Evolutionary conservation across 2,797 vertebrate species (phyloP).

Genomic region (Geotria australis): DNA sequence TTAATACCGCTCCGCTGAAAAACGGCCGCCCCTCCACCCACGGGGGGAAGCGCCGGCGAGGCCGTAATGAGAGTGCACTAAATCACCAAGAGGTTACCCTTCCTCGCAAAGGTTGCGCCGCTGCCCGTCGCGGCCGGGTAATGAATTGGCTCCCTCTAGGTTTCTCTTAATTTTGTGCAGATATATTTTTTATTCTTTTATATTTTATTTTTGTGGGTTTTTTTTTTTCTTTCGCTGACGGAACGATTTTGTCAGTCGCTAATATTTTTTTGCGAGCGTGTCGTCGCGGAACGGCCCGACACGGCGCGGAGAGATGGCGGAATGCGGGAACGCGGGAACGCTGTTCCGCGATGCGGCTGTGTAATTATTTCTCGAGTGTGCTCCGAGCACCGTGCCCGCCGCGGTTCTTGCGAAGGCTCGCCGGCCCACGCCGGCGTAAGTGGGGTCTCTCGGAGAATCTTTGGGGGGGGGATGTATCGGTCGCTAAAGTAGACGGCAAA

Average conservation of each 20-base stretch:
- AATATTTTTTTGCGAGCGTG: background rate
- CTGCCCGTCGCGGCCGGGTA: background rate
- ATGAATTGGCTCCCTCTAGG: background rate
- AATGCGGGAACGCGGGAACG: too few species aligned
- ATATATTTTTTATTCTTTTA: slow-evolving; percentile 9
- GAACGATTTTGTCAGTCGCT: background rate
- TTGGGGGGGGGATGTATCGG: too few species aligned
- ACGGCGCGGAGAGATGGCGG: too few species aligned
- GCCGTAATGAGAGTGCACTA: background rate
- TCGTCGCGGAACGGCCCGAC: background rate
- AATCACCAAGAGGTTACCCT: background rate
- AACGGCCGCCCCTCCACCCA: background rate
- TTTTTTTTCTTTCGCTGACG: background rate
- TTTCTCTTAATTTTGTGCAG: too few species aligned
- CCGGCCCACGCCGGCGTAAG: too few species aligned
- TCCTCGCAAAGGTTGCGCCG: background rate
- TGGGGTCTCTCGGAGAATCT: too few species aligned
- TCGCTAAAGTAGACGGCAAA: too few species aligned
- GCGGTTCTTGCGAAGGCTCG: too few species aligned
- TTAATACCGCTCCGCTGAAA: background rate
- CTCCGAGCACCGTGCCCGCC: too few species aligned
- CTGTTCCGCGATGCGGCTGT: too few species aligned
- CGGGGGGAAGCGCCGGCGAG: background rate
- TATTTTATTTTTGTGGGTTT: slow-evolving; percentile 2
- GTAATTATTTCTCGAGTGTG: too few species aligned